Evolutionary conservation across 2,113 vertebrate species (phyloP), one percentile per base, ranked within the genome.

Genomic region (Microcebus griseorufus): DNA sequence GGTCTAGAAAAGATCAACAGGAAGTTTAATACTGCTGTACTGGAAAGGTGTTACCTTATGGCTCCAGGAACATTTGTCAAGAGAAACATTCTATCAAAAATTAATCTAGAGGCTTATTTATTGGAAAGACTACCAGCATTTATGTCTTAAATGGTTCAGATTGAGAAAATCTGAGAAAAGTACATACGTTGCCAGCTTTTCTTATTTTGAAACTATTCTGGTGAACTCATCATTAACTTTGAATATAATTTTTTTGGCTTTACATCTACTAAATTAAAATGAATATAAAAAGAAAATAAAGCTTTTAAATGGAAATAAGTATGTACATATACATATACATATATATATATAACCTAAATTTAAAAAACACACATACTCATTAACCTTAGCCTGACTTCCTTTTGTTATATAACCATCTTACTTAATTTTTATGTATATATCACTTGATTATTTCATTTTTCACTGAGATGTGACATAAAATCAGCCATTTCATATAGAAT

Each of bases 1-100:
- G 32, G 70, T 64, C 64, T 86, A 92, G 81, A 82, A 96, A 95
- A n/a, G 29, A 96, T 58, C 45, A 94, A 58, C 16, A 69, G 12
- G 39, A 95, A 97, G 22, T 84, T 95, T 75, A 81, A 48, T 65
- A 76, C 39, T 58, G 69, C 8, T 75, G 34, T 22, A 58, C n/a
- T 82, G 1, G 3, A 72, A 84, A 93, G 27, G 89, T 94, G 5
- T 72, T 96, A 58, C 90, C 69, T 83, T 84, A 9, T 62, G 92
- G n/a, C 13, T 93, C 69, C 37, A 90, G 22, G 32, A 95, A 10
- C 6, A 55, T 81, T 94, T 64, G 86, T 12, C 12, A 78, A 78
- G 7, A 29, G 42, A 97, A 97, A 93, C 1, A 67, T 64, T 48
- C 11, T 32, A 88, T 42, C 0, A 5, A 84, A 51, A 98, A 91